Percentiles rank a stretch among this genome's conserved stretches.
Evolutionary conservation across 2,797 vertebrate genomes (phyloP).

Genomic region (Lagocephalus sceleratus): DNA sequence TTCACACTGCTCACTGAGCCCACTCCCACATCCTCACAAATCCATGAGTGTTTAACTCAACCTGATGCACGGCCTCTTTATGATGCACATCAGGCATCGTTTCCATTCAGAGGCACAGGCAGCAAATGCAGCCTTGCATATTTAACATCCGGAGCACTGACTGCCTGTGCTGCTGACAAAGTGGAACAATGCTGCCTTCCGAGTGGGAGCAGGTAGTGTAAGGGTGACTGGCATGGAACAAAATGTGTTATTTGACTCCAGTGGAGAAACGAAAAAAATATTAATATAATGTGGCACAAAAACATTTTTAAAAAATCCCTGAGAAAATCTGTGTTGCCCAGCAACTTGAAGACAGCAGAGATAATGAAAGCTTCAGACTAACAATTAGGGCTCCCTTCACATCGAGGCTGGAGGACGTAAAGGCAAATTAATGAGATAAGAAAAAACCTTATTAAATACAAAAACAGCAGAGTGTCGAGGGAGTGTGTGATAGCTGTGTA

Average conservation of each 20-base stretch:
- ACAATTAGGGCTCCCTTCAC: slow-evolving; percentile 11
- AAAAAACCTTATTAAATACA: slow-evolving; percentile 46
- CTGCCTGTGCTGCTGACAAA: slow-evolving; percentile 31
- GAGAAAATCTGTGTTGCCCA: neutral
- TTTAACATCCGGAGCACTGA: slow-evolving; percentile 44
- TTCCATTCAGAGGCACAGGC: slow-evolving; percentile 22
- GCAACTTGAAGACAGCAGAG: neutral
- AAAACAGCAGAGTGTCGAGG: slow-evolving; percentile 26
- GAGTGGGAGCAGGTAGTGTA: slow-evolving; percentile 24
- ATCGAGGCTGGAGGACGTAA: slow-evolving; percentile 24
- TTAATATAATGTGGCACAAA: neutral
- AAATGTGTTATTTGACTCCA: slow-evolving; percentile 3
- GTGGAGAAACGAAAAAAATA: neutral
- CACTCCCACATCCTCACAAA: slow-evolving; percentile 4
- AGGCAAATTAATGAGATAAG: slow-evolving; percentile 44
- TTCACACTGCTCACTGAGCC: too few species aligned
- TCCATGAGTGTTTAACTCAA: slow-evolving; percentile 29
- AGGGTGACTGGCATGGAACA: slow-evolving; percentile 1
- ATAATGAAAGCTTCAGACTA: slow-evolving; percentile 21
- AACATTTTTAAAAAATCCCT: slow-evolving; percentile 24
- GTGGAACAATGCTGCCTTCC: slow-evolving; percentile 14
- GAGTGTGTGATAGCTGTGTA: slow-evolving; percentile 24
- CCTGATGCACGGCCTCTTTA: slow-evolving; percentile 18
- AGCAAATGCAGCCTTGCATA: slow-evolving; percentile 46
- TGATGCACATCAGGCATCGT: slow-evolving; percentile 22